Conservation (phyloP, 2,797 vertebrate genomes). For the Ctenopoma kingsleyae region DNA sequence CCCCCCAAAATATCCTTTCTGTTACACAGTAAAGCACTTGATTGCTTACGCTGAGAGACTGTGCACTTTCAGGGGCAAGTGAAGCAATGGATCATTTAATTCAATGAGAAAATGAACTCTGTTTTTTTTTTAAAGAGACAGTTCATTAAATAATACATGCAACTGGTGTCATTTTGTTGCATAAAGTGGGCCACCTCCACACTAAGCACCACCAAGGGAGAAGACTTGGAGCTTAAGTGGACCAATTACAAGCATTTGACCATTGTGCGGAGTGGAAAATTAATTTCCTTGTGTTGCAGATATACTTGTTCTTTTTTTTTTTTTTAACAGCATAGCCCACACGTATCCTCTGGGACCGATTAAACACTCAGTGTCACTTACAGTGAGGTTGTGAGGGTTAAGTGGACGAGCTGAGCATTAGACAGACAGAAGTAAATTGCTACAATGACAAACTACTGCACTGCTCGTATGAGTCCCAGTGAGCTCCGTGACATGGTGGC, state of each 20-base stretch:
- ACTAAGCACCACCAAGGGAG: slow-evolving; percentile 43
- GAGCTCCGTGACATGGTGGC: slow-evolving; percentile 46
- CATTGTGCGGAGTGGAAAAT: slow-evolving; percentile 49
- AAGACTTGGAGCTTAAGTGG: slow-evolving; percentile 7
- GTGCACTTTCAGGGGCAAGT: slow-evolving; percentile 21
- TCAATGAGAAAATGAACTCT: slow-evolving; percentile 34
- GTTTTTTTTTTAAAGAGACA: slow-evolving; percentile 18
- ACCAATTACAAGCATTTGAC: slow-evolving; percentile 20
- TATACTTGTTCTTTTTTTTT: slow-evolving; percentile 28
- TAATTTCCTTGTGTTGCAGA: slow-evolving; percentile 46
- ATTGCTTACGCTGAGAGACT: slow-evolving; percentile 31
- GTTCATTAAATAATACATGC: slow-evolving; percentile 1
- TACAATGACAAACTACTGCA: slow-evolving; percentile 67
- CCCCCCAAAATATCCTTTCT: slow-evolving; percentile 63
- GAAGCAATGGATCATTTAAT: slow-evolving; percentile 45
- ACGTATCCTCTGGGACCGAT: slow-evolving; percentile 57
- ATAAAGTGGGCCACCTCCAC: slow-evolving; percentile 6
- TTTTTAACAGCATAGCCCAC: slow-evolving; percentile 10
- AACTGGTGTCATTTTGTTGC: neutral
- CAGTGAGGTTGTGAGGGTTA: slow-evolving; percentile 66
- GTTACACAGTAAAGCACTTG: slow-evolving; percentile 48
- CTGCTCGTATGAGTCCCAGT: slow-evolving; percentile 53
- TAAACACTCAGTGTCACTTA: slow-evolving; percentile 76
- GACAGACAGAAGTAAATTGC: slow-evolving; percentile 62
- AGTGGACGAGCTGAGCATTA: slow-evolving; percentile 59